Percentiles rank a stretch among this genome's conserved stretches.
These are phyloP conservation scores for Parelbella ahira DNA, from an alignment of 2,888 invertebrate species.

Conservation along the genomic window DNA sequence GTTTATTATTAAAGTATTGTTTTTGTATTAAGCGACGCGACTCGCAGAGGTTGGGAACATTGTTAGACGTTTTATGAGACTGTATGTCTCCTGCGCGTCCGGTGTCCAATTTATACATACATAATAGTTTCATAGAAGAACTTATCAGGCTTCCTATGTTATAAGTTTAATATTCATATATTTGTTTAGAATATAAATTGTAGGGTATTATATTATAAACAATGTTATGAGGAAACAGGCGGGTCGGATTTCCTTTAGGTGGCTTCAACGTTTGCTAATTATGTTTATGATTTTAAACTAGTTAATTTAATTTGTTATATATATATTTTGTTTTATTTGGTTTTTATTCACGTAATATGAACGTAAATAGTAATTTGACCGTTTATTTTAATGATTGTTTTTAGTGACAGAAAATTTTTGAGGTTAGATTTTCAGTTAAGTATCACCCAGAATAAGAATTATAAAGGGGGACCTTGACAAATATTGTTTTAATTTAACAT, in stretches of 20 bases:
- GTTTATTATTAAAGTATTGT: slow-evolving; percentile 52
- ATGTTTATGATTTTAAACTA: neutral
- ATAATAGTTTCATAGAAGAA: slow-evolving; percentile 50
- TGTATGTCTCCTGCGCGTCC: slow-evolving; percentile 42
- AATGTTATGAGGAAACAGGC: neutral
- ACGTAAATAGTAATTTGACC: too few relatives aligned
- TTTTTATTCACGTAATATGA: too few relatives aligned
- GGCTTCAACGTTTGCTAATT: neutral
- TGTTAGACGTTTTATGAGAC: slow-evolving; percentile 29
- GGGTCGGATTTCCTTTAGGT: slow-evolving; percentile 1
- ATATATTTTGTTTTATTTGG: too few relatives aligned
- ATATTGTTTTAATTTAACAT: too few relatives aligned
- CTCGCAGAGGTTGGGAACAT: neutral
- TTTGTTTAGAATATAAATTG: slow-evolving; percentile 21
- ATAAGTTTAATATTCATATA: slow-evolving; percentile 30
- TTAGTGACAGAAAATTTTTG: too few relatives aligned
- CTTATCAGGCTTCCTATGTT: slow-evolving; percentile 28
- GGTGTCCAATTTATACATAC: slow-evolving; percentile 60
- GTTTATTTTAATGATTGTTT: too few relatives aligned
- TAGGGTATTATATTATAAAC: slow-evolving; percentile 5
- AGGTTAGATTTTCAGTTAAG: too few relatives aligned
- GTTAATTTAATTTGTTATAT: too few relatives aligned
- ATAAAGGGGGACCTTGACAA: too few relatives aligned
- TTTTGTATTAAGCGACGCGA: slow-evolving; percentile 35
- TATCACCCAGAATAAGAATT: too few relatives aligned